Evolutionary conservation across 2,113 vertebrate species (phyloP), one percentile per base, ranked within the genome.

Genomic region (Rafetus swinhoei): DNA sequence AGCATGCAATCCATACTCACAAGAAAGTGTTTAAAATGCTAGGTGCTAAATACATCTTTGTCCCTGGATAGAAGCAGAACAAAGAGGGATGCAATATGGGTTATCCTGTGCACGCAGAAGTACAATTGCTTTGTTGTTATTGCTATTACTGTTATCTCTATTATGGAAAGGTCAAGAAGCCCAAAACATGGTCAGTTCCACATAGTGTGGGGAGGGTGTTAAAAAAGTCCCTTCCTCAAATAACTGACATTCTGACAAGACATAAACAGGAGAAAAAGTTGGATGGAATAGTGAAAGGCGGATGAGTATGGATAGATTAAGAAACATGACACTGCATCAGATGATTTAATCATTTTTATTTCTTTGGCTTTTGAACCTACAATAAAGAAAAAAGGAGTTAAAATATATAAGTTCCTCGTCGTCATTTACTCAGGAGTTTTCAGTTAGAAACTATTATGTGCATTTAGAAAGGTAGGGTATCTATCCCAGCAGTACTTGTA

Each of bases 101-200:
- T 59, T 11, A 27, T 10, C 45, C 45, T 62, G 0, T 24, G 22
- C 45, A 1, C 29, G 50, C 45, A 11, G 54, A 62, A 19, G 12
- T 59, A 45, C 24, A 86, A 62, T 9, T 4, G 27, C 6, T 0
- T 0, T 60, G 1, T 15, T 54, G 39, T 55, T 60, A 1, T 72
- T 45, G 45, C 45, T 45, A 57, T 57, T 57, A 57, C 19, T n/a
- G n/a, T 32, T 7, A 65, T 65, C 15, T 69, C 19, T n/a, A 35
- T 69, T n/a, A 32, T 69, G 32, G 65, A 35, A 69, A 8, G 32
- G 32, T 9, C 57, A 59, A 59, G 57, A 59, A 59, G 57, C 22
- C 57, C 65, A 32, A 69, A n/a, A 69, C 16, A 69, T 69, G 62
- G 15, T 69, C 65, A 69, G 32, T 69, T 69, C 15, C 65, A 35